Evolutionary conservation across 2,113 vertebrate species (phyloP), one percentile per base, ranked within the genome.

Genomic region (Brachyhypopomus gauderio): DNA sequence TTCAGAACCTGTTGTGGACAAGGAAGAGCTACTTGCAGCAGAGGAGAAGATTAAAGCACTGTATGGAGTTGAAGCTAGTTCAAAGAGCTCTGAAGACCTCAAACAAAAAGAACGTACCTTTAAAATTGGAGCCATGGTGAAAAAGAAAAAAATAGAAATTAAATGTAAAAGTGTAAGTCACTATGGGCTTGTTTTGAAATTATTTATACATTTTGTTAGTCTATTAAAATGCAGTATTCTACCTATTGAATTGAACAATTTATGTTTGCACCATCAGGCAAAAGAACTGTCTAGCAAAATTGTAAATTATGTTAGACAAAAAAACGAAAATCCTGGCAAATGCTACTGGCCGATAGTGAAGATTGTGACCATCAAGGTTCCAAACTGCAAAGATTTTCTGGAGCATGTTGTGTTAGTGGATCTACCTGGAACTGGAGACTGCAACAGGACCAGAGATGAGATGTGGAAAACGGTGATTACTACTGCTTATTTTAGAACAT

Each of bases 351-450:
- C 75, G 0, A 2, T 79, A 17, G 64, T 78, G 22, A 71, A 58
- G 14, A 71, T 16, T 25, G 77, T 71, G 3, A 71, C 67, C 14
- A 73, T 83, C 30, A 83, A 83, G 23, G 38, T 48, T 4, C 75
- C 59, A 27, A 23, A 60, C 19, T 30, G 41, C 58, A 20, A 20
- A 11, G 58, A 83, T 9, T 58, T 71, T 20, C 63, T 82, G 25
- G 74, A 82, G 25, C 64, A 82, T n/a, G 22, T 82, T 62, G 22
- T 62, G 9, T 19, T 82, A 19, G 38, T 82, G 25, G 74, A 82
- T 76, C 56, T 82, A 12, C 80, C 80, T 77, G 80, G 80, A 1
- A 77, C 66, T 72, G 74, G 80, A 77, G 80, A 82, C 38, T 77
- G 12, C 56, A 72, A 77, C 55, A 82, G 63, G 38, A 77, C 25